Base-by-base conservation (phyloP, 1,140 invertebrate species). In the Araneus ventricosus region DNA sequence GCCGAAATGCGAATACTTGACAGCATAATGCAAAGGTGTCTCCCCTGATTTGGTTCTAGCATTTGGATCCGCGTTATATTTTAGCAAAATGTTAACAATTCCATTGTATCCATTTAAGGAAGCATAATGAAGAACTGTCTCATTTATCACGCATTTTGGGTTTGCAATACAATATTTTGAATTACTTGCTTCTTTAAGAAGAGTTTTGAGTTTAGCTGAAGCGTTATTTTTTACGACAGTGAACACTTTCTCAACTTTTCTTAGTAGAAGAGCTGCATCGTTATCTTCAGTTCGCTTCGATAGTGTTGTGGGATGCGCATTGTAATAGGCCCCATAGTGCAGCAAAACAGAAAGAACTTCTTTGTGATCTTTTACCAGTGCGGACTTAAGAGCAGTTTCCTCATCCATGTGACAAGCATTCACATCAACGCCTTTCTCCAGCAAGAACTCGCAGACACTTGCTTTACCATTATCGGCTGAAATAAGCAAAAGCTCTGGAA, bases 61-160 rank as follows among this genome's bases (percentile, higher is more conserved):
- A 14, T 79, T 79, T 24, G 70, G 63, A 80, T 90, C 57, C 22
- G 67, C 67, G 27, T 79, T 79, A 24, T 79, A 5, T 57, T 75
- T 75, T 22, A 90, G 17, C 85, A 96, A 95, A 22, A 95, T 80
- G 75, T 95, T 95, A 30, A 95, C 95, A 7, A 96, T 95, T 94
- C 95, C 95, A n/a, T 95, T 95, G 88, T 95, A 95, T 14, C 95
- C 95, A 70, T 94, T 94, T 22, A 85, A 88, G 14, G 94, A 94
- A 14, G 95, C 95, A 63, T 95, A 94, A 90, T 95, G 95, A 8
- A 96, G 93, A 14, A 95, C n/a, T 24, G 79, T 92, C 20, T 59
- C 52, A 85, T 85, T 80, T 24, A 17, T 59, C 20, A 59, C 17
- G 6, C 57, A 59, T 20, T 59, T 59, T 0, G 57, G 17, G 24